These are phyloP conservation scores for Rhinogobius similis DNA, from an alignment of 2,113 vertebrate genomes.

Conservation along the genomic window DNA sequence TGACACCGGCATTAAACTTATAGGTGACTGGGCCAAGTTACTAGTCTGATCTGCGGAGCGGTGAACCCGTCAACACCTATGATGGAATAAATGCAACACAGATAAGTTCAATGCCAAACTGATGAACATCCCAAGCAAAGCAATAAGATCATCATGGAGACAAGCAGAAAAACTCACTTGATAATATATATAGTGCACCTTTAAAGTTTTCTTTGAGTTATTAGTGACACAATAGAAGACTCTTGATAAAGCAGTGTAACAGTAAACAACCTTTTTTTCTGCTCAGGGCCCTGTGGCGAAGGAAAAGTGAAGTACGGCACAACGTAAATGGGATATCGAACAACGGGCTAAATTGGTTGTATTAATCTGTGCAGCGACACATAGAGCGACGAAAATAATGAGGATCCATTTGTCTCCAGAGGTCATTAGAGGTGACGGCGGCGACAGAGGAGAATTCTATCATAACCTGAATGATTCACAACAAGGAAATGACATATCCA, in stretches of 20 bases:
- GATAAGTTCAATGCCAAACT: background rate
- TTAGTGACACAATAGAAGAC: no score
- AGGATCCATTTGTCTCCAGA: constrained; percentile 46
- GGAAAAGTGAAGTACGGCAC: constrained; percentile 38
- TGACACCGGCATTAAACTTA: no score
- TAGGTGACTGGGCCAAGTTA: no score
- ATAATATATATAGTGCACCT: background rate
- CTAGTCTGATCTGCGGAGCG: no score
- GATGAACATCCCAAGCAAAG: background rate
- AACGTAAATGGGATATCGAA: constrained; percentile 69
- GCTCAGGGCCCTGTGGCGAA: background rate
- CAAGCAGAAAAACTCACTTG: background rate
- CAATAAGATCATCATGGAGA: background rate
- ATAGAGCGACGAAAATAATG: constrained; percentile 43
- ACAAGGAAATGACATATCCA: constrained; percentile 55
- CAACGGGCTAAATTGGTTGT: constrained; percentile 31
- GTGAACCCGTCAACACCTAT: no score
- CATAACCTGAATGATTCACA: constrained; percentile 56
- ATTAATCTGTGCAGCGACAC: constrained; percentile 45
- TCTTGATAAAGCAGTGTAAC: constrained; percentile 10
- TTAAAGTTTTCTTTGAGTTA: background rate
- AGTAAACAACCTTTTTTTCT: constrained; percentile 8
- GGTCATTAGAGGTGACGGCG: constrained; percentile 53
- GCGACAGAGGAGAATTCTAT: constrained; percentile 50
- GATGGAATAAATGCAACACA: no score